Percentiles rank a stretch among this genome's conserved stretches.
Conservation (phyloP, 2,797 vertebrate genomes). For the Phrynocephalus guinanensis region DNA sequence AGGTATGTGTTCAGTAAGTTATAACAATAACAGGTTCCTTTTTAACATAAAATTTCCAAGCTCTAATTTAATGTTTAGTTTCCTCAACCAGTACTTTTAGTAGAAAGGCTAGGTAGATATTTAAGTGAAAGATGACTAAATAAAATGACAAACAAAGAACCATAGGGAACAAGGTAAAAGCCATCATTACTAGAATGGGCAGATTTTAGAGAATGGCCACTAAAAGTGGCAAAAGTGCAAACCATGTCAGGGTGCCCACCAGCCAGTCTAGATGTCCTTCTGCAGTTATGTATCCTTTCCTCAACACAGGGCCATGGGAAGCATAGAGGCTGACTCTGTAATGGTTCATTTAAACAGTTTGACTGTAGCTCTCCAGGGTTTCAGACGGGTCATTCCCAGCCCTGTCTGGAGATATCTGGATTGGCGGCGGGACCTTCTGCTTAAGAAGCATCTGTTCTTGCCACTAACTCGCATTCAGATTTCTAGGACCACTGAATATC, state of each 20-base stretch:
- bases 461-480: not conserved
- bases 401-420: not conserved
- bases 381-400: not conserved
- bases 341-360: not conserved
- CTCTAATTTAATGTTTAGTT: not conserved
- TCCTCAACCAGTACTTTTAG: not conserved
- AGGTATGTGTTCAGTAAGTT: no score
- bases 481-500: not conserved
- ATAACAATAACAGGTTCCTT: no score
- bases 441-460: not conserved
- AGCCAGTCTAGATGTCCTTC: not conserved
- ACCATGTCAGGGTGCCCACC: not conserved
- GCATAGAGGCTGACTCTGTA: not conserved
- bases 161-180: not conserved
- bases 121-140: not conserved
- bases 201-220: not conserved
- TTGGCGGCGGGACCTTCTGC: not conserved
- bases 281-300: not conserved
- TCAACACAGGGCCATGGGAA: not conserved
- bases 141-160: not conserved
- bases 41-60: not conserved
- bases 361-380: not conserved
- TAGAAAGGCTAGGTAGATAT: not conserved
- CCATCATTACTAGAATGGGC: not conserved
- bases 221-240: not conserved